Evolutionary conservation across 2,797 vertebrate species (phyloP), one percentile per base, ranked within the genome.

Genomic region (Gymnocypris eckloni): DNA sequence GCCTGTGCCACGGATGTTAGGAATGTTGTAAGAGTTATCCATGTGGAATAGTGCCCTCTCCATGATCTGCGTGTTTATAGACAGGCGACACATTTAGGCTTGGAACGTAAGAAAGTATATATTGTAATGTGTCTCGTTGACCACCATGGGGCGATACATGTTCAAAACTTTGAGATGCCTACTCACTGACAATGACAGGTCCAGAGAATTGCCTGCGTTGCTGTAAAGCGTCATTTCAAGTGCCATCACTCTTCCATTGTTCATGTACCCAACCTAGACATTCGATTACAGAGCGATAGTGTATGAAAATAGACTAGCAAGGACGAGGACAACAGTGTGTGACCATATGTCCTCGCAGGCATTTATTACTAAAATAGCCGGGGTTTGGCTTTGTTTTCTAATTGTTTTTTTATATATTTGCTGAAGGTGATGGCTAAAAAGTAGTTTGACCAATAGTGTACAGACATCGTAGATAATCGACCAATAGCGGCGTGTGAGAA

Each of bases 41-140:
- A 98, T 95, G 90, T 99, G 97, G 73, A 99, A 94, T n/a, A 99
- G 91, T 54, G 97, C 96, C 11, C 97, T 95, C 79, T 98, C 96
- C 91, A 99, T 91, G 54, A 99, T 91, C 98, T 98, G 84, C 20
- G 78, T 4, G 67, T 80, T 87, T 33, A 89, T 56, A 79, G 10
- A 45, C 7, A 73, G 18, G 10, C 37, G 0, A 33, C 41, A 64
- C 22, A 64, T 11, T 39, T 52, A 52, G 28, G 13, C 4, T n/a
- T 66, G 13, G 39, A 69, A 54, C 15, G 59, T 7, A 69, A 67
- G 1, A 6, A 22, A 79, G 16, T n/a, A 6, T 64, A n/a, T 28
- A 1, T 45, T 85, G 28, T 66, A 71, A 77, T 79, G 33, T 12
- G 6, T 69, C 9, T 59, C 3, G 61, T 2, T 76, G 50, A 22